Evolutionary conservation across 2,797 vertebrate species (phyloP), one percentile per base, ranked within the genome.

Genomic region (Acanthis flammea): DNA sequence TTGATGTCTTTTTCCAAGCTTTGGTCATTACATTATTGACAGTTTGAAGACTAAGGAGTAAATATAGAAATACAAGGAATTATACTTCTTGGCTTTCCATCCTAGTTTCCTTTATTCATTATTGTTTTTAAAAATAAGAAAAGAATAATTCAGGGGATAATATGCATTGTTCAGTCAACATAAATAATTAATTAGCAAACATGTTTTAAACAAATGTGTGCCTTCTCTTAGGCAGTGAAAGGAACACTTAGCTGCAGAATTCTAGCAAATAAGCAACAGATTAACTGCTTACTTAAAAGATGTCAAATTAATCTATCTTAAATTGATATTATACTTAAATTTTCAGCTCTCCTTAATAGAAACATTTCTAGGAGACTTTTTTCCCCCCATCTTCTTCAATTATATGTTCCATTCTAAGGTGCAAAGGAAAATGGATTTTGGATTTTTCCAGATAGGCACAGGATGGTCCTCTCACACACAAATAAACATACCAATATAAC

Each of bases 371-470:
- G 23, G 16, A 53, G n/a, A 23, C 3, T 4, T 62, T 14, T 6
- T 1, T 0, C 3, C 6, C 6, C 27, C 19, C 2, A 0, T 0
- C 7, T 48, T 41, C 13, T 80, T 66, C 22, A 51, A 8, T 48
- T 28, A 5, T 58, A 19, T 58, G 1, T 58, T 83, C 66, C 3
- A 19, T 58, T 86, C 19, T 35, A 17, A 41, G 2, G 2, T 44
- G 16, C 6, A 70, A 76, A 88, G 16, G 5, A 62, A n/a, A 78
- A 70, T 8, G 55, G 4, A 15, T 71, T 90, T 74, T 41, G 4
- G 6, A 22, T 37, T 86, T 92, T 74, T 81, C 25, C 42, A 77
- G 16, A 22, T 14, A 12, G 21, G 4, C 12, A 68, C 13, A 23
- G 24, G 27, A 42, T 48, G 4, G 1, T 71, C 28, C 19, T 66